Conservation (phyloP, 1,140 invertebrate species). For the Ctenoplectra terminalis region DNA sequence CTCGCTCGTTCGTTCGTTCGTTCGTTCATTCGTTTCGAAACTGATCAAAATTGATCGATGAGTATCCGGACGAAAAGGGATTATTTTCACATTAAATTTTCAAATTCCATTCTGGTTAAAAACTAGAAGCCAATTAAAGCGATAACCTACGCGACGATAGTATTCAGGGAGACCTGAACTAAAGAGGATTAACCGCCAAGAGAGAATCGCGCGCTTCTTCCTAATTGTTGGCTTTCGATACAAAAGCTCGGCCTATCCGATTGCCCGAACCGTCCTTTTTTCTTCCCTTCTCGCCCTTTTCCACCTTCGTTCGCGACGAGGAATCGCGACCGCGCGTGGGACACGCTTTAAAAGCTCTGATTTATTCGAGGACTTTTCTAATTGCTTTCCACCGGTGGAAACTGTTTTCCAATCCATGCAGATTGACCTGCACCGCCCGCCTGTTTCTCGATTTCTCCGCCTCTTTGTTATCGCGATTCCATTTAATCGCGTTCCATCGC, state of each 20-base stretch:
- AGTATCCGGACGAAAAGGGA: too few species aligned
- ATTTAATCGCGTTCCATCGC: background rate
- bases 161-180: background rate
- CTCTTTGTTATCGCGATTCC: slow-evolving; percentile 13
- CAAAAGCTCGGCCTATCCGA: slow-evolving; percentile 4
- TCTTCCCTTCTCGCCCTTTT: too few species aligned
- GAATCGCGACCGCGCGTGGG: background rate
- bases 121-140: too few species aligned
- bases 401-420: slow-evolving; percentile 1
- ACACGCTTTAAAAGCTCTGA: slow-evolving; percentile 7
- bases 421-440: too few species aligned
- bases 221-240: slow-evolving; percentile 35
- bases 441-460: too few species aligned
- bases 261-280: background rate
- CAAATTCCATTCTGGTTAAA: too few species aligned
- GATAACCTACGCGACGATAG: background rate
- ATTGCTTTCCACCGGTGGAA: slow-evolving; percentile 29
- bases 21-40: too few species aligned
- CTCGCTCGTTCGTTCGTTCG: too few species aligned
- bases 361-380: slow-evolving; percentile 39
- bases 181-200: slow-evolving; percentile 49
- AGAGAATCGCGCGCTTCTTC: background rate
- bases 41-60: too few species aligned
- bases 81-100: too few species aligned
- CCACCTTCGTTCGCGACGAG: background rate